Evolutionary conservation across 2,797 vertebrate species (phyloP).

Genomic region (Forpus xanthops): DNA sequence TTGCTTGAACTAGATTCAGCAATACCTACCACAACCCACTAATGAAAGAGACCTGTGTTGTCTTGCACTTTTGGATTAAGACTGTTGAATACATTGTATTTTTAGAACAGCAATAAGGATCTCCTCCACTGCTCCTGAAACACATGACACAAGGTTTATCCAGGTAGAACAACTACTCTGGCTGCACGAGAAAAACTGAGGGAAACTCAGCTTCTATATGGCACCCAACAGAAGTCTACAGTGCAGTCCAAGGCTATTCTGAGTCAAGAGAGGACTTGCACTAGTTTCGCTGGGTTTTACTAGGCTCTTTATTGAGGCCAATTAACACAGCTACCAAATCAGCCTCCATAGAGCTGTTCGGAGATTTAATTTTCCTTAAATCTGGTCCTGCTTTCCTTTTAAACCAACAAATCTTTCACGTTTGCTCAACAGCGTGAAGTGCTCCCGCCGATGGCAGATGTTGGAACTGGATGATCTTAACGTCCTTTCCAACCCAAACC

Average conservation of each 20-base stretch:
- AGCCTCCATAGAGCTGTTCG: not conserved
- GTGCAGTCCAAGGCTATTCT: not conserved
- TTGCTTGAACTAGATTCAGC: conserved; percentile 81
- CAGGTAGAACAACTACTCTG: not conserved
- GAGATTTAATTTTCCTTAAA: not conserved
- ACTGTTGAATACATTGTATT: conserved; percentile 67
- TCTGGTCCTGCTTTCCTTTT: not conserved
- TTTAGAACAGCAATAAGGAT: conserved; percentile 18
- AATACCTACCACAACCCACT: conserved; percentile 81
- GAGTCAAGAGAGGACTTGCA: not conserved
- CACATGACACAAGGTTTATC: not conserved
- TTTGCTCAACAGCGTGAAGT: not conserved
- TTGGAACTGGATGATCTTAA: not conserved
- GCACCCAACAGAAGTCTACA: not conserved
- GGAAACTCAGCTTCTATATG: not conserved
- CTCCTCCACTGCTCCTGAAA: not conserved
- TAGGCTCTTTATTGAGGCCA: not conserved
- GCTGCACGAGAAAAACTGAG: not conserved
- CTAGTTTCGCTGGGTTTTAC: not conserved
- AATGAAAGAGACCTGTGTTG: conserved; percentile 82
- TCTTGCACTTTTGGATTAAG: conserved; percentile 84
- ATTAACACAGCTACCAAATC: not conserved
- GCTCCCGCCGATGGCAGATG: not conserved
- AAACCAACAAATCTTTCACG: not conserved
- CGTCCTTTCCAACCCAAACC: not conserved